Base-by-base conservation (phyloP, 2,888 invertebrate species). In the Axea sp. region DNA sequence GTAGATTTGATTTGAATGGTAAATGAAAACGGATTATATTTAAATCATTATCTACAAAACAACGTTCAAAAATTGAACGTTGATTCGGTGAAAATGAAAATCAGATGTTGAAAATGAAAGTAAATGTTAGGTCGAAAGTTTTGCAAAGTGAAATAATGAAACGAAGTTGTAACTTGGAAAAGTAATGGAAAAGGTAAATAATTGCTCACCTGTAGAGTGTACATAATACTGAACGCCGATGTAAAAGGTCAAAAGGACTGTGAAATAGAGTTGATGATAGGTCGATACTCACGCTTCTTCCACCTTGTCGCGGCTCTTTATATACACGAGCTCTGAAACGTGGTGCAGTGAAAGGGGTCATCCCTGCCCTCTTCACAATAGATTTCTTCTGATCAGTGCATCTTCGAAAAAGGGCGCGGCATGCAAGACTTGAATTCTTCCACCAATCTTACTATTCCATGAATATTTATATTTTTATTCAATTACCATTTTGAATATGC, bases 321-420 rank as follows among this genome's bases (percentile, higher is more conserved):
- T 86, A 86, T 86, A 86, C 85, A 81, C 84, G 82, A 78, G 79
- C 81, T 80, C 78, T 81, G 80, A 82, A 85, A 84, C 85, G 81
- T 84, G 82, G 82, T 85, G 80, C 83, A 85, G 87, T 87, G 87
- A 87, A 87, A 87, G 87, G 87, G 87, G 87, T 87, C 87, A 87
- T 87, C 87, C 87, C 87, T 87, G 87, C 87, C 86, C 81, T 84
- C 83, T 83, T 84, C 84, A 85, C 83, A 85, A 86, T 86, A 81
- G 81, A 83, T 83, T 80, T 82, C 84, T 81, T 84, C 83, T 84
- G 84, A 83, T 84, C 85, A 82, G 81, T 82, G 84, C 81, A 83
- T 81, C 81, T 71, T 75, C 67, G 75, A 75, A 71, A 75, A 75
- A 75, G 75, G 75, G 75, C 75, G 75, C 75, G 75, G 75, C 75